Base-by-base conservation (phyloP, 2,888 invertebrate species). In the Diaprepes abbreviatus region DNA sequence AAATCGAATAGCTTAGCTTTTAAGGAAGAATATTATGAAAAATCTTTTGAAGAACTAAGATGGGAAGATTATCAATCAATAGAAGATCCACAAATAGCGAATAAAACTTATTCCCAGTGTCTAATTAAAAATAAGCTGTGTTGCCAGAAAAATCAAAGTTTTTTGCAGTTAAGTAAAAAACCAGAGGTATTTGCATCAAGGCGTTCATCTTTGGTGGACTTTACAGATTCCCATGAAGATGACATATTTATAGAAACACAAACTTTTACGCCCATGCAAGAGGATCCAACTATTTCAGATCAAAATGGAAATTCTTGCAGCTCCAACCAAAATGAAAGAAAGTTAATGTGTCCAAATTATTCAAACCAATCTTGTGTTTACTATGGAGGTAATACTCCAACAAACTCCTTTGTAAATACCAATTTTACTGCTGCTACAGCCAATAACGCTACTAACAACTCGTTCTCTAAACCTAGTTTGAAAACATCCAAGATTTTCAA, bases 41-140 rank as follows among this genome's bases (percentile, higher is more conserved):
- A 75, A 38, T 75, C 75, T 0, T 74, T 74, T 21, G 75, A 75
- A 43, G 75, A 75, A 36, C 31, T 75, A 7, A 63, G 74, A n/a
- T 74, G 74, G 74, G 69, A 75, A 35, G 67, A 75, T 21, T 74
- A 75, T 58, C 58, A 72, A 38, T 62, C 16, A 14, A 19, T 19
- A 19, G 24, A 66, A 54, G 66, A 72, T 21, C 52, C 69, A 17
- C 69, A 70, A 36, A 9, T 6, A 12, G 19, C 12, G 12, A 14
- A 21, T 28, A 62, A 62, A 36, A 52, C 6, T 9, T 50, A 52
- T 35, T 52, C 50, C 10, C 14, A 35, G 7, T 35, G 38, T 16
- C 38, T 62, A 16, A 38, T 52, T 21, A 62, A 50, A 38, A 62
- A 62, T 38, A 50, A 36, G 12, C 6, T 62, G 33, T 55, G 59